Evolutionary conservation across 2,797 vertebrate species (phyloP).

Genomic region (Clarias laeviceps): DNA sequence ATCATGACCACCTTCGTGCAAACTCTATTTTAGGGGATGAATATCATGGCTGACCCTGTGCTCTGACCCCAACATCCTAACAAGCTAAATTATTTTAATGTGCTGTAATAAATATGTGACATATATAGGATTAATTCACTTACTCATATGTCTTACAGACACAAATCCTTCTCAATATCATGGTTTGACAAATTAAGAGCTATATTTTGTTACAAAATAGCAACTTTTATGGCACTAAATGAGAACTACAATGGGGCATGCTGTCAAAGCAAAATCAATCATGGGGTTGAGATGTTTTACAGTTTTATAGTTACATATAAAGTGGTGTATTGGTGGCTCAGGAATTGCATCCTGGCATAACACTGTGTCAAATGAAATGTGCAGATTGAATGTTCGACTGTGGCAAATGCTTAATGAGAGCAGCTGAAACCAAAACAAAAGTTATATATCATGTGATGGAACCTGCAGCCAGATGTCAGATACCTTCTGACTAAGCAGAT

Average conservation of each 20-base stretch:
- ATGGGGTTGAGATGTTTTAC: not conserved
- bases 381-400: too few relatives aligned
- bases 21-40: too few relatives aligned
- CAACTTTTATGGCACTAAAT: not conserved
- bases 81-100: too few relatives aligned
- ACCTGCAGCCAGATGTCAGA: not conserved
- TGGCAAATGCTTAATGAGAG: too few relatives aligned
- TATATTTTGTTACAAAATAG: not conserved
- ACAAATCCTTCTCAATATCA: not conserved
- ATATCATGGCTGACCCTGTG: too few relatives aligned
- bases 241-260: not conserved
- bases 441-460: not conserved
- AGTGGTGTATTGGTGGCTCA: too few relatives aligned
- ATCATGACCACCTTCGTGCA: too few relatives aligned
- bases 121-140: not conserved
- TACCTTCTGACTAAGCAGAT: not conserved
- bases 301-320: not conserved
- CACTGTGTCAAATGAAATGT: too few relatives aligned
- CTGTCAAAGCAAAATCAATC: not conserved
- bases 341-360: too few relatives aligned
- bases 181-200: not conserved
- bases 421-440: too few relatives aligned
- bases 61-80: too few relatives aligned
- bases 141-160: not conserved
- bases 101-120: too few relatives aligned